phyloP scores from a whole-genome alignment of 2,113 vertebrate species.

The Saccopteryx leptura region DNA sequence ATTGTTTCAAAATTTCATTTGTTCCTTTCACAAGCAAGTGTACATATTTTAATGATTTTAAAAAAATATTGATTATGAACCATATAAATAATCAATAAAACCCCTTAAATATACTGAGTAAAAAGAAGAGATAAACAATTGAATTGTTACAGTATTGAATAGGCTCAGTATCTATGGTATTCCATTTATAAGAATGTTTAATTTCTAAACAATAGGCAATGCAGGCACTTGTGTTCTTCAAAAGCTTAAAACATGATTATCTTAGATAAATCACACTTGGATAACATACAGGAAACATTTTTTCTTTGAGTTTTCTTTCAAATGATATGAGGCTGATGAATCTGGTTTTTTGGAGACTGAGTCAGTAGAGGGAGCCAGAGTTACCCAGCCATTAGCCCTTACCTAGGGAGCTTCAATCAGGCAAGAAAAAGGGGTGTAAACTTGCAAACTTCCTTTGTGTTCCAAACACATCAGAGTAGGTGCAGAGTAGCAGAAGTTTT shows the following conservation, averaged over 20 bases:
- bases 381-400: not conserved
- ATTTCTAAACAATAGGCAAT: not conserved
- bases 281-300: not conserved
- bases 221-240: not conserved
- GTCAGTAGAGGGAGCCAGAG: constrained; percentile 80
- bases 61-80: not conserved
- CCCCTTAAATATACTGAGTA: not conserved
- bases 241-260: not conserved
- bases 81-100: not conserved
- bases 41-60: not conserved
- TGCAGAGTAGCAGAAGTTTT: not conserved
- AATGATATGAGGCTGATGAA: not conserved
- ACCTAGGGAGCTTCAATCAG: not conserved
- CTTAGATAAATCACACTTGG: not conserved
- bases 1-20: not conserved
- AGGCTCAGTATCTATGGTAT: not conserved
- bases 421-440: not conserved
- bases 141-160: not conserved
- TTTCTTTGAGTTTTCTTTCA: not conserved
- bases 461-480: not conserved
- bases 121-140: not conserved
- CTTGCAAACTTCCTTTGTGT: not conserved
- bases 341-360: not conserved
- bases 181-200: not conserved
- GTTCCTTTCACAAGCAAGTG: not conserved